Conservation (phyloP, 2,888 invertebrate genomes). For the Pinctada fucata region DNA sequence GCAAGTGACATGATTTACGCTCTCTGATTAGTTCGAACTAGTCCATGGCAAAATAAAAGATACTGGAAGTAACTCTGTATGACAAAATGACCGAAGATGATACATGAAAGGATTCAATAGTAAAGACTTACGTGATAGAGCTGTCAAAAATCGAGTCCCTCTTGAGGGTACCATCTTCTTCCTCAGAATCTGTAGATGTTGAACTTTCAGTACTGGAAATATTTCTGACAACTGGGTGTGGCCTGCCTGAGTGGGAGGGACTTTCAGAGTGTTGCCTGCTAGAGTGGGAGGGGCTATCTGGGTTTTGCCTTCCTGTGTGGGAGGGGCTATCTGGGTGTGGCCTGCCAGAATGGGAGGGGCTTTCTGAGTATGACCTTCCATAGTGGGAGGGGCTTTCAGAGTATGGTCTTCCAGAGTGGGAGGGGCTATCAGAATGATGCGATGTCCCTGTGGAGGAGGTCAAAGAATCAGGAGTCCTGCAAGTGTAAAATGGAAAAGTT, state of each 20-base stretch:
- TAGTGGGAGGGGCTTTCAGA: background rate
- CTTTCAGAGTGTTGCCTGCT: slow-evolving; percentile 7
- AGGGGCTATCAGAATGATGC: background rate
- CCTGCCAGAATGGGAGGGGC: background rate
- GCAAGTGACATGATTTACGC: too few species aligned
- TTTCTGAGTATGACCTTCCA: background rate
- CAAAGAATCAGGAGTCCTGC: slow-evolving; percentile 30
- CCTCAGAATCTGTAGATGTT: background rate
- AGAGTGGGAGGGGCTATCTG: slow-evolving; percentile 8
- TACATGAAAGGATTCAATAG: too few species aligned
- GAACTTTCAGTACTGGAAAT: slow-evolving; percentile 1
- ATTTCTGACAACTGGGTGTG: background rate
- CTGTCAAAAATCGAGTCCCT: background rate
- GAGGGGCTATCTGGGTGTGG: slow-evolving; percentile 11
- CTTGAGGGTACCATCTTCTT: slow-evolving; percentile 14
- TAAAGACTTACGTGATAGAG: background rate
- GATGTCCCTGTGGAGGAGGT: slow-evolving; percentile 7
- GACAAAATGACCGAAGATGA: too few species aligned
- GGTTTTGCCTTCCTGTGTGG: background rate
- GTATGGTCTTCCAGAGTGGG: too few species aligned
- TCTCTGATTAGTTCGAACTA: too few species aligned
- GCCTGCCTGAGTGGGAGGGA: background rate
- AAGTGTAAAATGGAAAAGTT: background rate
- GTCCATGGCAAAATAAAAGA: too few species aligned
- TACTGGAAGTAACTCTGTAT: too few species aligned